Base-by-base conservation (phyloP, 2,113 vertebrate species). In the Zosterops lateralis region DNA sequence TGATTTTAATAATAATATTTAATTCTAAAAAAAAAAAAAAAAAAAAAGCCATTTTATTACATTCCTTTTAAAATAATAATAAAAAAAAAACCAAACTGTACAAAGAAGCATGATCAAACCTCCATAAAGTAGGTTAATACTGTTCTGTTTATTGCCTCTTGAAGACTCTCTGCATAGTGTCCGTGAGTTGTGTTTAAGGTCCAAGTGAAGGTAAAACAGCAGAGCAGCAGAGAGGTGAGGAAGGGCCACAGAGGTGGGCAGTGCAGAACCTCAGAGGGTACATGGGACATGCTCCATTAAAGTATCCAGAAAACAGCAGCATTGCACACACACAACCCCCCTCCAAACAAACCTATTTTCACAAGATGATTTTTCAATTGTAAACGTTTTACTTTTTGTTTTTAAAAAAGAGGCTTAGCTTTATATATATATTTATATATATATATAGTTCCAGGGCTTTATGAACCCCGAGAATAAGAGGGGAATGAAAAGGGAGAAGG, bases 101-200 rank as follows among this genome's bases (percentile, higher is more conserved):
- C 98, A 98, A 96, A 96, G 93, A 97, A 97, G 95, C 97, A 97
- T 97, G 95, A 97, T 97, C 96, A 97, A 97, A 97, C 96, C 97
- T 98, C 95, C 96, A 81, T 97, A 97, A 94, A 97, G 94, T 92
- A 97, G 96, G 91, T 97, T 97, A 98, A 97, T 97, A 97, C 95
- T 98, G 97, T 97, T 97, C 96, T 98, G 97, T 98, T 97, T 98
- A 98, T 97, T 97, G 96, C 97, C 97, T 98, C 80, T 96, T 95
- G 92, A 97, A 96, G 97, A 97, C 96, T 98, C 96, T 97, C 97
- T 97, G 97, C 89, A 94, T 92, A 97, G 95, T 96, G 96, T 98
- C 97, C 97, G 32, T 95, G 96, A 96, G 90, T 94, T 97, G 93
- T 94, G 90, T 96, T 97, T 97, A 97, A 97, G 86, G 96, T 98